A percentile compares a stretch with the other conserved stretches of the same genome.
phyloP scores from a whole-genome alignment of 2,797 vertebrate genomes.

The Scleropages formosus region DNA sequence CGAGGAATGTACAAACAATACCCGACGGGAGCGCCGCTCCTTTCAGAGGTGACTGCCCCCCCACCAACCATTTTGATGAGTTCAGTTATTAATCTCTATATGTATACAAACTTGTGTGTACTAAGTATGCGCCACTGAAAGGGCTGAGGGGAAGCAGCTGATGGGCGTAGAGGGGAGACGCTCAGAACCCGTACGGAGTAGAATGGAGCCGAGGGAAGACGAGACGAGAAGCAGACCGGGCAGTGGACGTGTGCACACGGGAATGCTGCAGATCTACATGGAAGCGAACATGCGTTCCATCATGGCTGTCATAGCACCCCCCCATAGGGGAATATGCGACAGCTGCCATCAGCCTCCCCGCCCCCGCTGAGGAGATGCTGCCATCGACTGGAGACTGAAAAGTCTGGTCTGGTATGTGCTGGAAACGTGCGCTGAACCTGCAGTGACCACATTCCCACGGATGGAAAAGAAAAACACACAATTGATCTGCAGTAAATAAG shows the following conservation, averaged over 20 bases:
- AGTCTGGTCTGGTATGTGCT: too few species aligned
- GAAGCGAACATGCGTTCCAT: background rate
- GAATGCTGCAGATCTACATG: too few species aligned
- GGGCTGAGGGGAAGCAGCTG: background rate
- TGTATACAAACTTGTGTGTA: background rate
- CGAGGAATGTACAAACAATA: background rate
- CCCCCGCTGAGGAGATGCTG: background rate
- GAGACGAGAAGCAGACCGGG: background rate
- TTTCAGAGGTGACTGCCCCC: background rate
- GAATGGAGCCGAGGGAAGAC: background rate
- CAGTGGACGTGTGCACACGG: background rate
- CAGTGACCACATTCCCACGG: too few species aligned
- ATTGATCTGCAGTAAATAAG: too few species aligned
- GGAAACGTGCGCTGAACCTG: too few species aligned
- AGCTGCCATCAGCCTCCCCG: background rate
- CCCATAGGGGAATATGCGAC: background rate
- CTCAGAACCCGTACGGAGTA: background rate
- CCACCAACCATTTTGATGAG: background rate
- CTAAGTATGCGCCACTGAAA: background rate
- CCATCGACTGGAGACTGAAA: too few species aligned
- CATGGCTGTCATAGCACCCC: background rate
- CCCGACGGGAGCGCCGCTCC: background rate
- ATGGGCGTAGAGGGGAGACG: too few species aligned
- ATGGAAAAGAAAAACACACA: too few species aligned
- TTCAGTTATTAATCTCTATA: background rate